These are phyloP conservation scores for Brotula barbata DNA, from an alignment of 2,797 vertebrate species.

Conservation along the genomic window DNA sequence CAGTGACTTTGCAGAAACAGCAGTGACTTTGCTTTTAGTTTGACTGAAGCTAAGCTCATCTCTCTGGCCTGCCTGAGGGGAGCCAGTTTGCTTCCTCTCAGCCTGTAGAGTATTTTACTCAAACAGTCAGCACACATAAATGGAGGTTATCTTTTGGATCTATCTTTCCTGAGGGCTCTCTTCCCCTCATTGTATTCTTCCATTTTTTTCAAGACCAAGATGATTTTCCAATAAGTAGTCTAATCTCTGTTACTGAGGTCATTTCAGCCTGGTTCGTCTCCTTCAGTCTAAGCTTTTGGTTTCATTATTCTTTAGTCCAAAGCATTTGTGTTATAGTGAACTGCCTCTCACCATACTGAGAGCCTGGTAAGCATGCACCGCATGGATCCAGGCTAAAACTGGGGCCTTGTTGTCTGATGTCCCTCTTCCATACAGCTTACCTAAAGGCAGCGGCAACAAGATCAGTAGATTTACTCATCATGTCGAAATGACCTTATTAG, in stretches of 20 bases:
- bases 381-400: conserved; percentile 91
- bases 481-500: no score
- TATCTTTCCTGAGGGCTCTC: neutral
- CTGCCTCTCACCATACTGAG: conserved; percentile 80
- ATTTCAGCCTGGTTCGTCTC: neutral
- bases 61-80: conserved; percentile 15
- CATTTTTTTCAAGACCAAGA: conserved; percentile 6
- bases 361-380: conserved; percentile 81
- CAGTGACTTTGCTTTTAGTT: conserved; percentile 29
- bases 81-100: neutral
- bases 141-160: conserved; percentile 13
- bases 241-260: conserved; percentile 15
- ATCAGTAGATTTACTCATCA: neutral
- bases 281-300: neutral
- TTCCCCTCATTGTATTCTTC: conserved; percentile 3
- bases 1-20: conserved; percentile 38
- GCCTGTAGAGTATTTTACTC: conserved; percentile 5
- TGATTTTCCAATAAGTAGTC: neutral
- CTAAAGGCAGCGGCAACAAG: conserved; percentile 65
- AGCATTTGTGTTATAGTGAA: neutral
- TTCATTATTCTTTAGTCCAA: neutral
- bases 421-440: conserved; percentile 90
- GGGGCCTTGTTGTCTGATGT: conserved; percentile 93
- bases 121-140: conserved; percentile 19
- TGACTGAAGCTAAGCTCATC: conserved; percentile 14